Conservation (phyloP, 1,140 invertebrate species). For the Drosophila virilis region DNA sequence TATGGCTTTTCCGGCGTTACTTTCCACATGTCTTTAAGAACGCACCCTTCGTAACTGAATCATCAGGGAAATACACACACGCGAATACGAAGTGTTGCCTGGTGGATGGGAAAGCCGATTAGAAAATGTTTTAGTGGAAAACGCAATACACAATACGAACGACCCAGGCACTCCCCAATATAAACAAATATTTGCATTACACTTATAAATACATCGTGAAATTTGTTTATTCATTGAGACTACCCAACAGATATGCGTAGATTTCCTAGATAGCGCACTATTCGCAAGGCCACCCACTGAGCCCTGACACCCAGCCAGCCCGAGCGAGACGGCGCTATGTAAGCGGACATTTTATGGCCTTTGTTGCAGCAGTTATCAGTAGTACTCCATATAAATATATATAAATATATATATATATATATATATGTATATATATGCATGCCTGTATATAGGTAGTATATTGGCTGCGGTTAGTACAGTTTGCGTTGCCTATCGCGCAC, state of each 20-base stretch:
- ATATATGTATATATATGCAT: conserved; percentile 1
- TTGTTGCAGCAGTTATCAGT: conserved; percentile 60
- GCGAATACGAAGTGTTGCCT: background rate
- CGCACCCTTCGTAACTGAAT: conserved; percentile 8
- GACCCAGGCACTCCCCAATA: background rate
- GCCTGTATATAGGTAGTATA: conserved; percentile 39
- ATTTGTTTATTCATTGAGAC: conserved; percentile 76
- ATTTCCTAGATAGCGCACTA: conserved; percentile 64
- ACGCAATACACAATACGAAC: background rate
- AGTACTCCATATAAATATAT: conserved; percentile 3
- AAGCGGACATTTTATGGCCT: conserved; percentile 32
- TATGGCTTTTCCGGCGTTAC: background rate
- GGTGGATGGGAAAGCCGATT: background rate
- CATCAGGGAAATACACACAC: background rate
- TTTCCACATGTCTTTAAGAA: background rate
- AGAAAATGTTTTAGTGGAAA: background rate
- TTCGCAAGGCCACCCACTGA: conserved; percentile 23
- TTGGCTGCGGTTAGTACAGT: conserved; percentile 66
- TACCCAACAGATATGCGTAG: conserved; percentile 66
- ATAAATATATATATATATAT: conserved; percentile 5
- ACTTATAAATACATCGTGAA: conserved; percentile 77
- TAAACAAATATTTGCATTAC: conserved; percentile 65
- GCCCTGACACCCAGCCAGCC: background rate
- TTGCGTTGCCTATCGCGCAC: conserved; percentile 58
- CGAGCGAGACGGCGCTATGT: conserved; percentile 34